Base-by-base conservation (phyloP, 23 tunicate species). In the Diplosoma virens region DNA sequence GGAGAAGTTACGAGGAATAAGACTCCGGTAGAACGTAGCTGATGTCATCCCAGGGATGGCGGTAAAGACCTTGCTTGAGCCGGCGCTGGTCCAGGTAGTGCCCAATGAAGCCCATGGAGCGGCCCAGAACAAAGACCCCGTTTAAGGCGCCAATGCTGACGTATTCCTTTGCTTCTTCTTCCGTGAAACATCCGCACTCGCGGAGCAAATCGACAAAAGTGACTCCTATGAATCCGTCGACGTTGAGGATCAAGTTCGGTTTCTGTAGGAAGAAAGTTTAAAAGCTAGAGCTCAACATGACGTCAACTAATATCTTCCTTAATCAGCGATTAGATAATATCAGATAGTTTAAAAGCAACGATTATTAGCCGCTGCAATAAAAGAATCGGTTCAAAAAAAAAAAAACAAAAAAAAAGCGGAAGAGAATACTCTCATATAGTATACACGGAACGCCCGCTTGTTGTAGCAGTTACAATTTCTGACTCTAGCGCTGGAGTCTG, bases 1-100 rank as follows among this genome's bases (percentile, higher is more conserved):
- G 52, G 2, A 67, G 3, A 9, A n/a, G 11, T 74, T 59, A 74
- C 45, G 83, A 79, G 20, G 97, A 92, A 76, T 92, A 92, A 24
- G 80, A 80, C 55, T 94, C 99, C 0, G 99, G 99, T 22, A 94
- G 79, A 1, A 94, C 96, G 82, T 94, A 94, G 47, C 91, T 83
- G 80, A 94, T 94, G 47, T 94, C 99, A 75, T 94, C 99, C 95
- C 95, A 87, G 1, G 99, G 99, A 48, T 94, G 99, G 41, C 99
- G 90, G 61, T 94, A 94, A 14, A 94, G 91, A 66, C 99, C 99
- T 56, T 94, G 99, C 70, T 94, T 94, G 27, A 94, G 86, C 5
- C 99, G 73, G 29, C 74, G 52, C 50, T 94, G 99, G 53, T 94
- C 99, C 33, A 94, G 68, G 55, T 87, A 94, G 67, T 94, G 99